Evolutionary conservation across 2,797 vertebrate genomes (phyloP).

Genomic region (Molossus alvarezi): DNA sequence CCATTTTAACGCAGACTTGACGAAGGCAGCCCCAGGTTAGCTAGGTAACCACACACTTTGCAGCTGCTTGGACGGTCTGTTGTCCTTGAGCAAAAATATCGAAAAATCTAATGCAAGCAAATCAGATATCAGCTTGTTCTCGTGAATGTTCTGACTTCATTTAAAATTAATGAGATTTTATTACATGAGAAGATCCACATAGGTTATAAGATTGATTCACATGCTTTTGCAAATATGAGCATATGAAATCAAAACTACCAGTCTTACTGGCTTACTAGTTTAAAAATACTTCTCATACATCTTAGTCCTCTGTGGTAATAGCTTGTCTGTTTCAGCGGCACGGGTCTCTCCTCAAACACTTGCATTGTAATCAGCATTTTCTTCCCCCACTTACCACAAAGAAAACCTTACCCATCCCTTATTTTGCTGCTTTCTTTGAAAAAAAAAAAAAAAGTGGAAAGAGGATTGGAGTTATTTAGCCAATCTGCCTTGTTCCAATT

Average conservation of each 20-base stretch:
- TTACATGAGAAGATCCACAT: conserved; percentile 65
- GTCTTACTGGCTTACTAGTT: conserved; percentile 46
- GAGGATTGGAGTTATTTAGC: conserved; percentile 75
- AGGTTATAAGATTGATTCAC: conserved; percentile 61
- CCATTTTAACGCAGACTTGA: conserved; percentile 47
- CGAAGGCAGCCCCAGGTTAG: neutral
- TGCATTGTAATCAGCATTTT: conserved; percentile 50
- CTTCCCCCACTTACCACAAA: conserved; percentile 56
- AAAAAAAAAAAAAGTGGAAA: conserved; percentile 76
- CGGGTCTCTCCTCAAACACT: conserved; percentile 58
- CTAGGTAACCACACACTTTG: neutral
- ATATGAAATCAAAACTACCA: neutral
- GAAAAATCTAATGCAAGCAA: neutral
- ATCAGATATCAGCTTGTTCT: conserved; percentile 49
- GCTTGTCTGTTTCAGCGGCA: conserved; percentile 40
- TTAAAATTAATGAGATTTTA: conserved; percentile 74
- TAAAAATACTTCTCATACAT: conserved; percentile 54
- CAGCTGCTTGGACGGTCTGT: neutral
- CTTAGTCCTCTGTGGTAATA: conserved; percentile 18
- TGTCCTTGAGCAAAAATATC: conserved; percentile 37
- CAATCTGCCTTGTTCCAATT: conserved; percentile 81
- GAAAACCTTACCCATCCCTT: conserved; percentile 58
- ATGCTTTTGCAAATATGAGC: neutral
- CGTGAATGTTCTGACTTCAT: conserved; percentile 60
- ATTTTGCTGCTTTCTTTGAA: conserved; percentile 80